These are phyloP conservation scores for Lasiommata megera DNA, from an alignment of 2,888 invertebrate genomes.

Conservation along the genomic window DNA sequence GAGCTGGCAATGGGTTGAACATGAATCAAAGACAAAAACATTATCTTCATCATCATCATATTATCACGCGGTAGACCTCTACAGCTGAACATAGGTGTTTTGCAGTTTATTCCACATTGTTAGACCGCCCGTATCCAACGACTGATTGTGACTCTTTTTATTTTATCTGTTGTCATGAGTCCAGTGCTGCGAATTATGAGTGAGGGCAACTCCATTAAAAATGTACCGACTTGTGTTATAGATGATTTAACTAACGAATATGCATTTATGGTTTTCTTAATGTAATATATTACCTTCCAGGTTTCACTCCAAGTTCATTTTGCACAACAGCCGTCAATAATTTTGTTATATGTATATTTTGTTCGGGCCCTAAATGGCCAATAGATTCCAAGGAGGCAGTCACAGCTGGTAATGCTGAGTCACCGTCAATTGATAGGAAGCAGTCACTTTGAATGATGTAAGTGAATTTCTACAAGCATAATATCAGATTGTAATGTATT, in stretches of 20 bases:
- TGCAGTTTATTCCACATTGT: too few species aligned
- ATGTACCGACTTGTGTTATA: background rate
- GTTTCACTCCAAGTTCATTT: slow-evolving; percentile 51
- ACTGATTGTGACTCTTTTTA: too few species aligned
- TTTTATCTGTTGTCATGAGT: too few species aligned
- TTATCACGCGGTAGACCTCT: too few species aligned
- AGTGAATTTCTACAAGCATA: slow-evolving; percentile 32
- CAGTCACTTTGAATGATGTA: slow-evolving; percentile 35
- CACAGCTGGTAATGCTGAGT: slow-evolving; percentile 31
- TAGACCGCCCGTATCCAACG: too few species aligned
- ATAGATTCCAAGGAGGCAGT: slow-evolving; percentile 37
- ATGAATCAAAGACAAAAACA: too few species aligned
- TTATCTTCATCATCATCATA: too few species aligned
- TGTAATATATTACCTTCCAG: slow-evolving; percentile 43
- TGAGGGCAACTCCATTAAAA: background rate
- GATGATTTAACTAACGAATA: background rate
- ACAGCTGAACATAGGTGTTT: too few species aligned
- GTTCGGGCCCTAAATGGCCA: slow-evolving; percentile 36
- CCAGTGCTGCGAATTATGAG: background rate
- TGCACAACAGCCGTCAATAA: slow-evolving; percentile 50
- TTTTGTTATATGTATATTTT: slow-evolving; percentile 41
- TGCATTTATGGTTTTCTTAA: background rate
- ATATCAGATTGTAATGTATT: background rate
- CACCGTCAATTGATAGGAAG: slow-evolving; percentile 32
- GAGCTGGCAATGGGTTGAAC: too few species aligned